These are phyloP conservation scores for Alentia gelatinosa DNA, from an alignment of 2,888 invertebrate genomes.

Conservation along the genomic window DNA sequence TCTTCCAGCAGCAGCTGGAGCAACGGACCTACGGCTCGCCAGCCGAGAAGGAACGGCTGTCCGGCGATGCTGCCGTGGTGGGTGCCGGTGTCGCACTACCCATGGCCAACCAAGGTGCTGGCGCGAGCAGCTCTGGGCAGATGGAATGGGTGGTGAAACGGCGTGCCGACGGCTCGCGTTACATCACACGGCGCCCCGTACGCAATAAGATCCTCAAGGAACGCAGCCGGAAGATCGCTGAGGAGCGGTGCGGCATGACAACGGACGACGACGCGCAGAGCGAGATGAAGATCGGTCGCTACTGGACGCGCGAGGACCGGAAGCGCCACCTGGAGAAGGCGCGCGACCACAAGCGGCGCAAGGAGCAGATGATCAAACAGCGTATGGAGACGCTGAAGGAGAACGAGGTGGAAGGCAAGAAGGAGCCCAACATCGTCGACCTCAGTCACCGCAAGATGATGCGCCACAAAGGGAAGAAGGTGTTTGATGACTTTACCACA, in stretches of 20 bases:
- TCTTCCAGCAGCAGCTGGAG: slow-evolving; percentile 78
- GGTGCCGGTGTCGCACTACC: background rate
- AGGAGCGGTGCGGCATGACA: slow-evolving; percentile 86
- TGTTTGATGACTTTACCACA: slow-evolving; percentile 83
- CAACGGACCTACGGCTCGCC: slow-evolving; percentile 2
- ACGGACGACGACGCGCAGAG: slow-evolving; percentile 90
- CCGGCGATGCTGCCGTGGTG: slow-evolving; percentile 57
- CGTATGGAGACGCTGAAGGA: slow-evolving; percentile 80
- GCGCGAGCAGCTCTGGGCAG: slow-evolving; percentile 16
- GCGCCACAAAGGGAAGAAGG: slow-evolving; percentile 82
- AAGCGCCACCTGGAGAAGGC: slow-evolving; percentile 88
- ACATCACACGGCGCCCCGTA: slow-evolving; percentile 88
- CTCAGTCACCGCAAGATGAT: slow-evolving; percentile 83
- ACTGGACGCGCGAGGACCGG: slow-evolving; percentile 89
- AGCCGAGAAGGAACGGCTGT: background rate
- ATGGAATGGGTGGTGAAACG: slow-evolving; percentile 88
- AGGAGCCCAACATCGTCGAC: slow-evolving; percentile 80
- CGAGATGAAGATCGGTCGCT: slow-evolving; percentile 88
- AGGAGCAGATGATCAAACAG: slow-evolving; percentile 75
- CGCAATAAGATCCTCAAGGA: slow-evolving; percentile 86
- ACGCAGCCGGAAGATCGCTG: slow-evolving; percentile 85
- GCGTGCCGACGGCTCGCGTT: slow-evolving; percentile 88
- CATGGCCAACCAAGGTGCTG: slow-evolving; percentile 64
- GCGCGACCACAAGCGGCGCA: slow-evolving; percentile 83
- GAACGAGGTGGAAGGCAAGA: slow-evolving; percentile 69